Evolutionary conservation across 2,888 invertebrate species (phyloP), one percentile per base, ranked within the genome.

Genomic region (Diadegma fenestrale): DNA sequence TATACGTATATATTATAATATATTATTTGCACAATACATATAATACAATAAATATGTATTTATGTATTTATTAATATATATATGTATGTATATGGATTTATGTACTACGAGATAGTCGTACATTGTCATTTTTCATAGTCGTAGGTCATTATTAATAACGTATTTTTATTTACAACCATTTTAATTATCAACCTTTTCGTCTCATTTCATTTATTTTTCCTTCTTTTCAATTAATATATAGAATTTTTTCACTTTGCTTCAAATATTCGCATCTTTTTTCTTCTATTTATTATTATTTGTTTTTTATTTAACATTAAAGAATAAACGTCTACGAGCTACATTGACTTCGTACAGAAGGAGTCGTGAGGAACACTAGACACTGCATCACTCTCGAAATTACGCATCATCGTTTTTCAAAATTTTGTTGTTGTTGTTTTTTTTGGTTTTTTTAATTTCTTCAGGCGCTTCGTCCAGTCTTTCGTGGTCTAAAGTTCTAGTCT

Each of bases 271-370:
- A 12, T 77, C 54, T 61, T 26, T 43, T 54, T 33, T 58, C 22
- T 41, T 45, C 54, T 54, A 22, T 61, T 37, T 54, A 45, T 66
- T 22, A 17, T 83, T n/a, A n/a, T n/a, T 43, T 30, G 77, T 69
- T 73, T 41, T 63, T 48, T 63, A 81, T 54, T 66, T 37, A 76
- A 85, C 75, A 82, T 79, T 85, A 85, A 73, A 79, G 85, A 82
- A 78, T 79, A 79, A 81, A 85, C 81, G 66, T 71, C 85, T 85
- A 85, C 68, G 82, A 87, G 84, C 88, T 89, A 89, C 88, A 89
- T 89, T 90, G 89, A 90, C 89, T 88, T 88, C 88, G 88, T 87
- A 88, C 73, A 90, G 89, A 88, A 89, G 89, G 89, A 90, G 89
- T 88, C 89, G 88, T 84, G 87, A 90, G 88, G 88, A 88, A 87